phyloP scores from a whole-genome alignment of 2,797 vertebrate species.

The Scolopax rusticola region DNA sequence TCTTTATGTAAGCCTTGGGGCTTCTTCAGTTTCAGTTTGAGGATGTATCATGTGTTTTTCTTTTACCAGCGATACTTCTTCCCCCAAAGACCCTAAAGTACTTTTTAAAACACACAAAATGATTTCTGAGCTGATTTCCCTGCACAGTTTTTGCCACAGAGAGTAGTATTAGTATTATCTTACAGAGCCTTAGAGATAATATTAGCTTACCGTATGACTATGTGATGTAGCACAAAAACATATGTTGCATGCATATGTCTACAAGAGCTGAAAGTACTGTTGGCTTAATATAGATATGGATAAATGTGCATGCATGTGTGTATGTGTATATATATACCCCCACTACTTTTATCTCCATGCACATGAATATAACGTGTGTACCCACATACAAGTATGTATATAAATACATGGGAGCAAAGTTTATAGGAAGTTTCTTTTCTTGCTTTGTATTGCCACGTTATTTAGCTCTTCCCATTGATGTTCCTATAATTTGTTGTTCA shows the following conservation, averaged over 20 bases:
- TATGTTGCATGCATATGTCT: conserved; percentile 1
- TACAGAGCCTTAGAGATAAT: conserved; percentile 65
- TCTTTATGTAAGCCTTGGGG: conserved; percentile 43
- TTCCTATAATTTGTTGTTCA: neutral
- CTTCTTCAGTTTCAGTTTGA: conserved; percentile 55
- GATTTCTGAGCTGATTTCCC: conserved; percentile 53
- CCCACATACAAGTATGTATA: neutral
- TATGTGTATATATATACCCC: neutral
- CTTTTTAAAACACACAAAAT: conserved; percentile 17
- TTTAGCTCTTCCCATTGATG: neutral
- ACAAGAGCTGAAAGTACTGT: neutral
- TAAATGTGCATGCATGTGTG: neutral
- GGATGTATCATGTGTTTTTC: conserved; percentile 50
- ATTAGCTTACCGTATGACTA: conserved; percentile 42
- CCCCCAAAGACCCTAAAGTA: neutral
- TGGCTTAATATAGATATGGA: neutral
- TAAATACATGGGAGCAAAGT: neutral
- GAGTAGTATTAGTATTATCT: conserved; percentile 57
- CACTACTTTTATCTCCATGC: neutral
- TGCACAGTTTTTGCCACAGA: neutral
- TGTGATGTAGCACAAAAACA: conserved; percentile 47
- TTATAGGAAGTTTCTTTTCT: neutral
- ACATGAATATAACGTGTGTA: neutral
- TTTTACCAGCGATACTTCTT: conserved; percentile 38
- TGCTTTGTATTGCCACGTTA: neutral